Conservation (phyloP, 2,888 invertebrate species). For the Nomada ruficornis region DNA sequence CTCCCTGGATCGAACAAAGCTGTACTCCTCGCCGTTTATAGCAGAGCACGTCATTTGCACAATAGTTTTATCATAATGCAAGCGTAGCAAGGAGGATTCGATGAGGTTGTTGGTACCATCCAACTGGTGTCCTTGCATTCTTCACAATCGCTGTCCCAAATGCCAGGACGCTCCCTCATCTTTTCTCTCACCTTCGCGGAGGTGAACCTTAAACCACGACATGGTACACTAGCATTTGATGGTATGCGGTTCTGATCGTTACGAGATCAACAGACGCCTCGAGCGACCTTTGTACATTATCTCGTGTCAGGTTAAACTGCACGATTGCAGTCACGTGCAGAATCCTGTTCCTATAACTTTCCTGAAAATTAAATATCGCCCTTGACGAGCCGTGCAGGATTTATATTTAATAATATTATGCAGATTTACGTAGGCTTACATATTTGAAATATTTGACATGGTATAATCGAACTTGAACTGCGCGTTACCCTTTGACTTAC, state of each 20-base stretch:
- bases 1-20: slow-evolving; percentile 43
- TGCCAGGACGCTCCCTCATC: slow-evolving; percentile 75
- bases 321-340: slow-evolving; percentile 68
- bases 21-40: slow-evolving; percentile 9
- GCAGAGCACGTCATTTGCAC: slow-evolving; percentile 18
- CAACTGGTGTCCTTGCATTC: slow-evolving; percentile 75
- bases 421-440: neutral
- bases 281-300: slow-evolving; percentile 51
- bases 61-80: slow-evolving; percentile 50
- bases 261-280: slow-evolving; percentile 25
- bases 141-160: slow-evolving; percentile 71
- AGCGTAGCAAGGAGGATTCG: slow-evolving; percentile 27
- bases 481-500: too few species aligned
- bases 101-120: slow-evolving; percentile 41
- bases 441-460: too few species aligned
- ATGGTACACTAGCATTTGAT: slow-evolving; percentile 1
- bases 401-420: neutral
- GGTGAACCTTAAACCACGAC: slow-evolving; percentile 52
- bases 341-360: slow-evolving; percentile 35
- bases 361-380: slow-evolving; percentile 8
- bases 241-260: slow-evolving; percentile 30
- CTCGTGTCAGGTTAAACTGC: slow-evolving; percentile 48
- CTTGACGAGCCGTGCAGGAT: too few species aligned
- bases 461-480: too few species aligned
- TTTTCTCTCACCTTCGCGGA: slow-evolving; percentile 59